phyloP scores from a whole-genome alignment of 2,888 invertebrate genomes.

The Dioctria linearis region DNA sequence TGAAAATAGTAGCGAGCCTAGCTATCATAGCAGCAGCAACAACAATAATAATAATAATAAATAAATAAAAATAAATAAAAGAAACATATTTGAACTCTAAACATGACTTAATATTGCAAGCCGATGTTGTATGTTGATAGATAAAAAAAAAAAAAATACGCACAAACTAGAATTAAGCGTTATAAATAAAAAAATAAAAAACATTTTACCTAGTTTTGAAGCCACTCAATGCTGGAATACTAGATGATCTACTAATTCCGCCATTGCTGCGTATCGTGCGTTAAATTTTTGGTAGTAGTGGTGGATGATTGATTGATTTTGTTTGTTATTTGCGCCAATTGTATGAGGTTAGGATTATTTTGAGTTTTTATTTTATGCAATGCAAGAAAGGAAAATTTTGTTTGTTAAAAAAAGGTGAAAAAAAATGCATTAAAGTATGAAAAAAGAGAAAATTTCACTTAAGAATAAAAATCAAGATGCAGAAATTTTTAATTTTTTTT shows the following conservation, averaged over 20 bases:
- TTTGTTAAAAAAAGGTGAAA: constrained; percentile 40
- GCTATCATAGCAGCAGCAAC: no score
- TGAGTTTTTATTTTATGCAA: constrained; percentile 47
- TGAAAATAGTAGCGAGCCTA: no score
- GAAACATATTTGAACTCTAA: neutral
- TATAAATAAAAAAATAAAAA: constrained; percentile 23
- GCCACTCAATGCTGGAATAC: constrained; percentile 85
- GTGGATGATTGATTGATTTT: constrained; percentile 44
- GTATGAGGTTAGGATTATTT: constrained; percentile 50
- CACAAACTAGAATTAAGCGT: constrained; percentile 19
- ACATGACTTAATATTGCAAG: no score
- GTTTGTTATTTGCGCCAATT: constrained; percentile 55
- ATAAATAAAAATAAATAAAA: constrained; percentile 1
- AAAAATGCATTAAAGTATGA: constrained; percentile 41
- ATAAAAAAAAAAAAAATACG: neutral
- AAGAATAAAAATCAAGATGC: constrained; percentile 35
- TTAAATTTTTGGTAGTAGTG: constrained; percentile 46
- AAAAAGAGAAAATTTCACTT: constrained; percentile 31
- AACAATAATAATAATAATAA: neutral
- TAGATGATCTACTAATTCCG: constrained; percentile 90
- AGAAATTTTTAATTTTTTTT: neutral
- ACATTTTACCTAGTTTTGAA: constrained; percentile 68
- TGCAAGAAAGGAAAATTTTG: constrained; percentile 48
- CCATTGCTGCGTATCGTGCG: constrained; percentile 72
- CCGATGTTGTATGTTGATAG: no score